A percentile compares a stretch with the other conserved stretches of the same genome.
phyloP scores from a whole-genome alignment of 2,888 invertebrate species.

The Synanthedon vespiformis region DNA sequence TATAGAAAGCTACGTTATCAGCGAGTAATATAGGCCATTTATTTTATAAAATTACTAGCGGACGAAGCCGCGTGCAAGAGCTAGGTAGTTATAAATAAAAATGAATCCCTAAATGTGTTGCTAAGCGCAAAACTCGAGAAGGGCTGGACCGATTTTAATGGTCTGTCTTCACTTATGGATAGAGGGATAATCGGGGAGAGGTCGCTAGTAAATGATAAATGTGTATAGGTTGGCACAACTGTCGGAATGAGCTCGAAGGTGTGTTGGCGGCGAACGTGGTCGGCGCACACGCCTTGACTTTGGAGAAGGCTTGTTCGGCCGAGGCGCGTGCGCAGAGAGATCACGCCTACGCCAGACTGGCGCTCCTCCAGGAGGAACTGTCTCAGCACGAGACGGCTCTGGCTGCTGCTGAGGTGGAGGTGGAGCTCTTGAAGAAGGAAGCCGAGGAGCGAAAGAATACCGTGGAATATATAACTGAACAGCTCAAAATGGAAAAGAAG shows the following conservation, averaged over 20 bases:
- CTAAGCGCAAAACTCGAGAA: too few species aligned
- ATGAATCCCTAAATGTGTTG: too few species aligned
- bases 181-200: too few species aligned
- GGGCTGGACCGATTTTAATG: too few species aligned
- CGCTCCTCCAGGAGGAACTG: conserved; percentile 37
- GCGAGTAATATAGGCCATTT: too few species aligned
- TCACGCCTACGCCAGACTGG: conserved; percentile 31
- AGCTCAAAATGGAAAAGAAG: conserved; percentile 25
- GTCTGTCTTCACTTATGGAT: too few species aligned
- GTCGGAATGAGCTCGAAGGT: conserved; percentile 51
- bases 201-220: neutral
- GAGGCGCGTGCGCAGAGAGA: conserved; percentile 34
- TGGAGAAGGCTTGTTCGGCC: conserved; percentile 33
- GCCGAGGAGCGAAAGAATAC: conserved; percentile 19
- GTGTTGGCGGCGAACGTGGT: conserved; percentile 26
- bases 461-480: conserved; percentile 19
- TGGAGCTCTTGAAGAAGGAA: conserved; percentile 23
- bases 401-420: conserved; percentile 29
- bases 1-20: too few species aligned
- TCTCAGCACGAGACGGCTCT: conserved; percentile 35
- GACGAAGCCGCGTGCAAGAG: too few species aligned
- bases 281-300: conserved; percentile 30
- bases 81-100: too few species aligned
- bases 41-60: too few species aligned
- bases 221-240: conserved; percentile 49